Percentiles rank a stretch among this genome's conserved stretches.
Evolutionary conservation across 1,140 invertebrate genomes (phyloP).

Genomic region (Diabrotica undecimpunctata): DNA sequence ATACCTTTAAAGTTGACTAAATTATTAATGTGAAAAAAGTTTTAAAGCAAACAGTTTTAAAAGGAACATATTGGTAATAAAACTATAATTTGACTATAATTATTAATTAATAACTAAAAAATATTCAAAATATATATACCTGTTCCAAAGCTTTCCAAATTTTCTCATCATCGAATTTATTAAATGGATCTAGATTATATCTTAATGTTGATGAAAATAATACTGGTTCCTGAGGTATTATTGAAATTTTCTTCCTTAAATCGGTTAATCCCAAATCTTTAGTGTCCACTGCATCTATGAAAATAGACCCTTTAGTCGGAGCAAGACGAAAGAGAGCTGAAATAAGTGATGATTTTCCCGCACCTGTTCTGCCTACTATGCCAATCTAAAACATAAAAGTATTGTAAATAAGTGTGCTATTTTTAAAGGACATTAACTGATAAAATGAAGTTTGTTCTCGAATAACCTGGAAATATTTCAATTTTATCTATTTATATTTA

Average conservation of each 20-base stretch:
- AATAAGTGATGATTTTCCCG: constrained; percentile 69
- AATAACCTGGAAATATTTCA: neutral
- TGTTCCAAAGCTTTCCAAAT: constrained; percentile 52
- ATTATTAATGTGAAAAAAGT: too few relatives aligned
- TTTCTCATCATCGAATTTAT: constrained; percentile 57
- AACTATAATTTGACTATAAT: too few relatives aligned
- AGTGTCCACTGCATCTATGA: constrained; percentile 56
- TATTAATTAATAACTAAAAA: neutral
- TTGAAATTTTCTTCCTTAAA: constrained; percentile 61
- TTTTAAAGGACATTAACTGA: too few relatives aligned
- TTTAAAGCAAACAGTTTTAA: too few relatives aligned
- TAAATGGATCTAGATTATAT: constrained; percentile 57
- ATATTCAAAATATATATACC: constrained; percentile 35
- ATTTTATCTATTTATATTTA: neutral
- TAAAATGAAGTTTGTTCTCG: neutral
- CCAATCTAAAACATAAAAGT: constrained; percentile 52
- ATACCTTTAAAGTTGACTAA: too few relatives aligned
- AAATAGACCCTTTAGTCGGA: constrained; percentile 62
- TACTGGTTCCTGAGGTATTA: constrained; percentile 71
- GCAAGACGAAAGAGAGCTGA: constrained; percentile 67
- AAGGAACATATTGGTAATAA: too few relatives aligned
- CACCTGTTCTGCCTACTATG: constrained; percentile 60
- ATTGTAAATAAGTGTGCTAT: neutral
- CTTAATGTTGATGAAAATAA: constrained; percentile 64
- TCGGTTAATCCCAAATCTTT: constrained; percentile 51